Percentiles rank a stretch among this genome's conserved stretches.
These are phyloP conservation scores for Acholoe squamosa DNA, from an alignment of 2,888 invertebrate species.

Conservation along the genomic window DNA sequence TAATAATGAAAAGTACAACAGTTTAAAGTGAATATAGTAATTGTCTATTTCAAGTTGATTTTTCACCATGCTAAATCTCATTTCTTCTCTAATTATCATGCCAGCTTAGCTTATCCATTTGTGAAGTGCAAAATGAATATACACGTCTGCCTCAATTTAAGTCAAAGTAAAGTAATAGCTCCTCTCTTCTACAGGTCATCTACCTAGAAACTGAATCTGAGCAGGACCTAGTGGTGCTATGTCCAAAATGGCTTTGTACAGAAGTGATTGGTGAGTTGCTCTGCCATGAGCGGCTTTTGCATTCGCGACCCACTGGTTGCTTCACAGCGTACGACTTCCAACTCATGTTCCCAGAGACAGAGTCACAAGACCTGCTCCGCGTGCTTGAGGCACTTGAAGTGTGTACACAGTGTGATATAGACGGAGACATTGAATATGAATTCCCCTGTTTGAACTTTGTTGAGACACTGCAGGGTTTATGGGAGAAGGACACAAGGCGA, in stretches of 20 bases:
- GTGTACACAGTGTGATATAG: slow-evolving; percentile 88
- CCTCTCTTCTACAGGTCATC: slow-evolving; percentile 84
- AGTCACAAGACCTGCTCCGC: slow-evolving; percentile 88
- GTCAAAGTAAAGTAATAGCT: background rate
- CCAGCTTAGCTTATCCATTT: no score
- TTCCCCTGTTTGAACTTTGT: slow-evolving; percentile 88
- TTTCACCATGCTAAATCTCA: background rate
- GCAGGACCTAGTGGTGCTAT: slow-evolving; percentile 87
- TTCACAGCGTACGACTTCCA: slow-evolving; percentile 90
- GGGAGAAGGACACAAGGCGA: slow-evolving; percentile 85
- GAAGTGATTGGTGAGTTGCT: slow-evolving; percentile 88
- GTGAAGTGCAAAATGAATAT: no score
- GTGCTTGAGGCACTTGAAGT: slow-evolving; percentile 88
- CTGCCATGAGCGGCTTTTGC: slow-evolving; percentile 82
- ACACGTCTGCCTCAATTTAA: no score
- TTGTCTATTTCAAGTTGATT: background rate
- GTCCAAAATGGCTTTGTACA: slow-evolving; percentile 88
- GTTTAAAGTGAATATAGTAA: no score
- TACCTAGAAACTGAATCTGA: slow-evolving; percentile 85
- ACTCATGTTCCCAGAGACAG: slow-evolving; percentile 88
- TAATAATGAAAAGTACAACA: no score
- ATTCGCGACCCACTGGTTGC: slow-evolving; percentile 85
- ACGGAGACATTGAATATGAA: slow-evolving; percentile 89
- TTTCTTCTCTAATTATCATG: background rate
- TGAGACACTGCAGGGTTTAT: slow-evolving; percentile 88